Base-by-base conservation (phyloP, 2,113 vertebrate species). In the Lophura nycthemera region DNA sequence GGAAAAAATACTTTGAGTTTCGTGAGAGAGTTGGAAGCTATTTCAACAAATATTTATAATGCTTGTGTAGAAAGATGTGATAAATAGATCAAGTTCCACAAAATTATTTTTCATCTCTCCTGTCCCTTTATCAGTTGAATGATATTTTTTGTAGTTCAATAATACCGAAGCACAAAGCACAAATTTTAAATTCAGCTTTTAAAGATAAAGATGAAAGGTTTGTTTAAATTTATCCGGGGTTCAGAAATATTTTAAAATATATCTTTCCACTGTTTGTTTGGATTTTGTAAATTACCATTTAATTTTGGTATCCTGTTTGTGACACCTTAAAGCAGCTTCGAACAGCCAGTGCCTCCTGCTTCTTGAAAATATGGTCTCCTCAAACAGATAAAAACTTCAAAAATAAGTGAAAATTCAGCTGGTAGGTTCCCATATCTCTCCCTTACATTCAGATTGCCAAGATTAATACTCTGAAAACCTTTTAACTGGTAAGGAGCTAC, bases 381-480 rank as follows among this genome's bases (percentile, higher is more conserved):
- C 43, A 61, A 79, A 43, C 20, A 29, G 2, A 25, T 15, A 84
- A 66, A 65, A 88, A 72, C 57, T 75, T 82, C 50, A 92, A 85
- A 80, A 63, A 7, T 19, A 36, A 81, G 73, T 29, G 40, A 61
- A 42, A 82, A 40, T 76, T 79, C 50, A 76, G 27, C 72, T 95
- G 88, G 24, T 78, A 65, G 34, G 34, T 66, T 91, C 64, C 69
- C 24, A 60, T 75, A 29, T 61, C 90, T 88, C 56, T 95, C 63
- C 27, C 74, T 24, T 90, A 45, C 34, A 86, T 96, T 80, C 93
- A 84, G 67, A 92, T 87, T 48, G 88, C 76, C 78, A 92, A 48
- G 21, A 91, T 81, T 95, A 97, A 43, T 86, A 91, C 86, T 91
- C 92, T 74, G 92, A 96, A 96, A 97, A 84, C 36, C 83, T 97